Percentiles rank a stretch among this genome's conserved stretches.
Conservation (phyloP, 1,140 invertebrate species). For the Diachasma alloeum region DNA sequence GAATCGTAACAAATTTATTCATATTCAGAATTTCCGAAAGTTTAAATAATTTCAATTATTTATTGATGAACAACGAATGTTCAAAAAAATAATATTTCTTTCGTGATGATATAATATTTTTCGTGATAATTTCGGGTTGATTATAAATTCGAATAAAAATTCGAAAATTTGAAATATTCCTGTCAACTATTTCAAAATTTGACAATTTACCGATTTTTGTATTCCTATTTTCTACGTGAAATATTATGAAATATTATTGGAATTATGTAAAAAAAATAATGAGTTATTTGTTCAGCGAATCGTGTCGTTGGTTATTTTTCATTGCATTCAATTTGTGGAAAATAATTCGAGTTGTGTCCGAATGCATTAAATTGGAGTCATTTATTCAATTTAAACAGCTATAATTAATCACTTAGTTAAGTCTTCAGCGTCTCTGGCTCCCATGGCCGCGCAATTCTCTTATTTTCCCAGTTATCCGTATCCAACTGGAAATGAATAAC, state of each 20-base stretch:
- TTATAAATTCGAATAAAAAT: too few relatives aligned
- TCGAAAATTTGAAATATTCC: too few relatives aligned
- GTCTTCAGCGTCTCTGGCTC: slow-evolving; percentile 63
- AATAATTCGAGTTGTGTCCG: not conserved
- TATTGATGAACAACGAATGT: too few relatives aligned
- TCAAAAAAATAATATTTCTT: too few relatives aligned
- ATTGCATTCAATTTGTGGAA: not conserved
- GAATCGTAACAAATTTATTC: too few relatives aligned
- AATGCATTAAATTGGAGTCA: not conserved
- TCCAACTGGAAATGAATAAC: slow-evolving; percentile 64
- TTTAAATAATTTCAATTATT: too few relatives aligned
- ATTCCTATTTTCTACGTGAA: too few relatives aligned
- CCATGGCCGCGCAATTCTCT: slow-evolving; percentile 81
- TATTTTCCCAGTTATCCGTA: slow-evolving; percentile 83
- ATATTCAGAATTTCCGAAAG: too few relatives aligned
- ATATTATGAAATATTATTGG: too few relatives aligned
- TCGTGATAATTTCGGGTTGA: too few relatives aligned
- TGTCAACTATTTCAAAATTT: not conserved
- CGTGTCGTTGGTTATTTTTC: not conserved
- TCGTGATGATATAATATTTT: too few relatives aligned
- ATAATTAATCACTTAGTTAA: not conserved
- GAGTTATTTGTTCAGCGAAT: not conserved
- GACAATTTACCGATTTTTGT: too few relatives aligned
- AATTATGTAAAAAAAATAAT: not conserved
- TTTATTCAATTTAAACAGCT: not conserved